Evolutionary conservation across 1,140 invertebrate species (phyloP), one percentile per base, ranked within the genome.

Genomic region (Scaptomyza hsui): DNA sequence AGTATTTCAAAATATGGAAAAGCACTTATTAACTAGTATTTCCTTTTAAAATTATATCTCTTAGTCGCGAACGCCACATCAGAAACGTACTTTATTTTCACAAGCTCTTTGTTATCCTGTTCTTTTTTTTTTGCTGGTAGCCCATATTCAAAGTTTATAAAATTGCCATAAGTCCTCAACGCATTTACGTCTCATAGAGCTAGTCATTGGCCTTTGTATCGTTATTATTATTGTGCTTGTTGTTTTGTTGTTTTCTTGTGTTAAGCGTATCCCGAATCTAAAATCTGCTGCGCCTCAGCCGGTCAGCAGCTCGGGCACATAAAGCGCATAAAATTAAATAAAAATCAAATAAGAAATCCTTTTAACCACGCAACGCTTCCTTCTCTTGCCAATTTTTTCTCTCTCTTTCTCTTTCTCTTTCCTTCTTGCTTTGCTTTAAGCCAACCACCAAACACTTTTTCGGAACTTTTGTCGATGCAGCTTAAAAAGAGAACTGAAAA

Each of bases 291-390:
- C 51, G 63, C 37, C 47, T 37, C 39, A 47, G 24, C 21, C 32
- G 39, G 26, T 41, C 63, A 60, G 37, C 29, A 39, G 59, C 44
- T 61, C 37, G 16, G 37, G 29, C 39, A 35, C 19, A 52, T 53
- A 73, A 76, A 60, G 53, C 59, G 48, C 65, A 63, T 60, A 72
- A 72, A 78, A 78, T 82, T 74, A 77, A 85, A 79, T 82, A 82
- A 78, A 83, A 78, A 67, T 82, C 70, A 70, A 55, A 65, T 65
- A 24, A 44, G 39, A 79, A 79, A 85, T 85, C 73, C 76, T 48
- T 76, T 86, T 80, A 65, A 57, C 73, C 57, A 26, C 29, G 21
- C 35, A 69, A 49, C 42, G 45, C 18, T 60, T 67, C 39, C 24
- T 67, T 29, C 24, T 67, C 39, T 37, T 5, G 3, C 21, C 51